A percentile compares a stretch with the other conserved stretches of the same genome.
These are phyloP conservation scores for Eupsittula cactorum DNA, from an alignment of 2,113 vertebrate genomes.

Conservation along the genomic window DNA sequence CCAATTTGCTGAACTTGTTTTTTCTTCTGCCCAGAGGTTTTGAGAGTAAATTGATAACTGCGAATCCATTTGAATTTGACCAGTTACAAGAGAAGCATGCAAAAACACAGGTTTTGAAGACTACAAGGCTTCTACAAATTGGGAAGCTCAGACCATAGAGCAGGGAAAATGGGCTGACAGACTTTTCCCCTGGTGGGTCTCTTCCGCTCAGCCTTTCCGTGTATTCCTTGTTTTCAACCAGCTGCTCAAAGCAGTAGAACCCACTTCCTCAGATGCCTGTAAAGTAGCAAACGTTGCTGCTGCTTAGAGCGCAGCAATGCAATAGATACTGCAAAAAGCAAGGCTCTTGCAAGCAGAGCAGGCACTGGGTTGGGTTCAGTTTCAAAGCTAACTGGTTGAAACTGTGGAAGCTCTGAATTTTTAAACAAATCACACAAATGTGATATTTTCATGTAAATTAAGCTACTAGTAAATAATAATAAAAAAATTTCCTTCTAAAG, in stretches of 20 bases:
- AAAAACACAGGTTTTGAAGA: background rate
- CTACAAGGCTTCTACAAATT: background rate
- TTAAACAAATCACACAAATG: constrained; percentile 22
- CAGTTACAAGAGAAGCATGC: background rate
- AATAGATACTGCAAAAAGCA: background rate
- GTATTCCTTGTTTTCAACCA: background rate
- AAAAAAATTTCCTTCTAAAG: background rate
- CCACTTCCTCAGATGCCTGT: background rate
- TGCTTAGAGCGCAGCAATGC: background rate
- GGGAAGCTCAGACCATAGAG: background rate
- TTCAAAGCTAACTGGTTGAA: background rate
- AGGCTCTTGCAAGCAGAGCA: background rate
- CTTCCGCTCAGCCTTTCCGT: background rate
- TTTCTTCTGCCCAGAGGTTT: background rate
- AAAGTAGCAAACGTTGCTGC: background rate
- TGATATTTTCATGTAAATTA: background rate
- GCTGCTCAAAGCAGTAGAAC: background rate
- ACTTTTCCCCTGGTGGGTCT: background rate
- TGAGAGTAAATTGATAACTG: background rate
- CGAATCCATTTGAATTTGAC: background rate
- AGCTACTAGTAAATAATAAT: background rate
- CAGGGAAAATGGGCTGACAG: background rate
- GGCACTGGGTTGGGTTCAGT: background rate
- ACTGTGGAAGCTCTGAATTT: constrained; percentile 9
- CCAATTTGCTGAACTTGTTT: constrained; percentile 23